phyloP scores from a whole-genome alignment of 2,797 vertebrate genomes.

The Trematomus bernacchii region DNA sequence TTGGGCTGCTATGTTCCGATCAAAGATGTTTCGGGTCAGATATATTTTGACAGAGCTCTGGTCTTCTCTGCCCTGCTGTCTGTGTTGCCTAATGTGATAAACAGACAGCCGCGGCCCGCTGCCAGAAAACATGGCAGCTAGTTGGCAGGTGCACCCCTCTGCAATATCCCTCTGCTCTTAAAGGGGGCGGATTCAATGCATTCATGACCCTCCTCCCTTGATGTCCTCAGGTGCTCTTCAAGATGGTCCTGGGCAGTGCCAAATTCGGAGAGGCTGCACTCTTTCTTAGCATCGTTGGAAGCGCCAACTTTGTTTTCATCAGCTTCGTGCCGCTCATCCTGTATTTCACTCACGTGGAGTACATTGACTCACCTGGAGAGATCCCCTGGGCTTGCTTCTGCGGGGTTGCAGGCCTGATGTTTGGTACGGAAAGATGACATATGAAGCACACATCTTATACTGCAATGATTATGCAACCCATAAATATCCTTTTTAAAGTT shows the following conservation, averaged over 20 bases:
- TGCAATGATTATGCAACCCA: not conserved
- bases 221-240: constrained; percentile 92
- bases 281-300: constrained; percentile 93
- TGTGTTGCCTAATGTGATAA: constrained; percentile 65
- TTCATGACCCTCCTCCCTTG: constrained; percentile 2
- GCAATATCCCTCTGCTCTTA: constrained; percentile 37
- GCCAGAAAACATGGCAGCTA: constrained; percentile 56
- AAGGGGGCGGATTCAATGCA: constrained; percentile 20
- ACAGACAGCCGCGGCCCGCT: constrained; percentile 48
- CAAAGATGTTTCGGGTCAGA: constrained; percentile 47
- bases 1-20: constrained; percentile 41
- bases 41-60: constrained; percentile 50
- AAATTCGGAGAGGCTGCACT: constrained; percentile 98
- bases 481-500: not conserved
- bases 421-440: constrained; percentile 84
- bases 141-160: constrained; percentile 49
- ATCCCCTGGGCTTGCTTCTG: constrained; percentile 95
- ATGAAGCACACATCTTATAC: not conserved
- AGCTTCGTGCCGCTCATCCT: constrained; percentile 94
- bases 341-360: constrained; percentile 96
- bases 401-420: constrained; percentile 92
- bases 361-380: constrained; percentile 89
- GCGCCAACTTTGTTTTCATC: constrained; percentile 93
- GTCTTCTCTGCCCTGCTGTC: constrained; percentile 51
- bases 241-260: constrained; percentile 96